Conservation (phyloP, 2,797 vertebrate genomes). For the Sebastolobus alascanus region DNA sequence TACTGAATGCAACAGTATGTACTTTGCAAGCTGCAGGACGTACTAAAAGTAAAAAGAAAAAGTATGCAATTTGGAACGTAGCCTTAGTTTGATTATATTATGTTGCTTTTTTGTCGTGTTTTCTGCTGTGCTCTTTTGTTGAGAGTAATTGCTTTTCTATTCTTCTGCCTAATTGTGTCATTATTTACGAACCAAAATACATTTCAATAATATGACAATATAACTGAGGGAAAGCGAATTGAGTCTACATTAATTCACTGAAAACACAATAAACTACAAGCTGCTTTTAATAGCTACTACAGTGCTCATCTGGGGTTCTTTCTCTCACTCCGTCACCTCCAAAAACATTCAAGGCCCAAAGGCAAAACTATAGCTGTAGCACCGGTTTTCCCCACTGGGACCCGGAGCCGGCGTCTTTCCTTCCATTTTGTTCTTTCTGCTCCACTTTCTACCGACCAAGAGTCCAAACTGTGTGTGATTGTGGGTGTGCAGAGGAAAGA, state of each 20-base stretch:
- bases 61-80: no score
- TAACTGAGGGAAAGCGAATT: neutral
- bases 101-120: conserved; percentile 3
- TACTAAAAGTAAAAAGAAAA: no score
- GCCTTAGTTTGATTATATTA: neutral
- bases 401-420: neutral
- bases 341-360: conserved; percentile 26
- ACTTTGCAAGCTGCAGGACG: no score
- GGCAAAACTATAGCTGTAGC: conserved; percentile 21
- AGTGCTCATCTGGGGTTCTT: conserved; percentile 31
- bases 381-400: neutral
- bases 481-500: conserved; percentile 15
- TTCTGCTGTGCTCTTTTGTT: conserved; percentile 1
- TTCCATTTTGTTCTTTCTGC: conserved; percentile 45
- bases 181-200: conserved; percentile 21
- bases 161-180: conserved; percentile 27
- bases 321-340: conserved; percentile 7
- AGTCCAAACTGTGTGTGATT: conserved; percentile 24
- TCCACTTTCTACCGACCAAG: conserved; percentile 32
- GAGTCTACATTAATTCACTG: conserved; percentile 5
- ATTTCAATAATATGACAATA: conserved; percentile 5
- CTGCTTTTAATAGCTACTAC: conserved; percentile 32
- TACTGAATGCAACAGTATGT: no score
- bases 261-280: conserved; percentile 12
- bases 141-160: conserved; percentile 14